phyloP scores from a whole-genome alignment of 2,113 vertebrate genomes.

The Asarcornis scutulata region DNA sequence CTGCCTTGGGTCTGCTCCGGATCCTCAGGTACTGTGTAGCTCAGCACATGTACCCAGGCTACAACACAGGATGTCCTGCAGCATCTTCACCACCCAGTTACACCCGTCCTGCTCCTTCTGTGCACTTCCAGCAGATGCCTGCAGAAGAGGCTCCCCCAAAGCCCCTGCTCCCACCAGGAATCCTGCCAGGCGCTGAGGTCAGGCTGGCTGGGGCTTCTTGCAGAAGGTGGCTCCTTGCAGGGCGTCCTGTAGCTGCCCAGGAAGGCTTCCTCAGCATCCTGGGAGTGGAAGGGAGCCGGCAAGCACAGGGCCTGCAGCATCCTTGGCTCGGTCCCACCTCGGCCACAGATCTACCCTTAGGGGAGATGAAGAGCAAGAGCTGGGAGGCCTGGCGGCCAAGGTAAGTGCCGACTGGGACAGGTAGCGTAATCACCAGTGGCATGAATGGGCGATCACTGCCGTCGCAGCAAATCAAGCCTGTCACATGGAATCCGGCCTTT shows the following conservation, averaged over 20 bases:
- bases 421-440: slow-evolving; percentile 65
- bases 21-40: too few relatives aligned
- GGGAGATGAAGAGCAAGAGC: too few relatives aligned
- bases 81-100: too few relatives aligned
- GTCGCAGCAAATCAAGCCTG: slow-evolving; percentile 85
- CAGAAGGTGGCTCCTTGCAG: fast-evolving
- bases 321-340: fast-evolving
- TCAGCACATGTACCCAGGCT: too few relatives aligned
- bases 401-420: slow-evolving; percentile 67
- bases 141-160: not conserved
- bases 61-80: too few relatives aligned
- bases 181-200: too few relatives aligned
- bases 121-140: too few relatives aligned
- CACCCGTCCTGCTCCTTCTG: too few relatives aligned
- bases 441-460: slow-evolving; percentile 78
- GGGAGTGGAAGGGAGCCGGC: too few relatives aligned
- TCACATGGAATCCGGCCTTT: slow-evolving; percentile 80
- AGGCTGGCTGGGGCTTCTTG: not conserved
- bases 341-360: too few relatives aligned
- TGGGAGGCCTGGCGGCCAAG: not conserved
- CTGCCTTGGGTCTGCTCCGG: too few relatives aligned
- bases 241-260: fast-evolving
- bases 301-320: too few relatives aligned
- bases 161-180: not conserved
- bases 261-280: not conserved